Evolutionary conservation across 2,888 invertebrate species (phyloP).

Genomic region (Pomacea canaliculata): DNA sequence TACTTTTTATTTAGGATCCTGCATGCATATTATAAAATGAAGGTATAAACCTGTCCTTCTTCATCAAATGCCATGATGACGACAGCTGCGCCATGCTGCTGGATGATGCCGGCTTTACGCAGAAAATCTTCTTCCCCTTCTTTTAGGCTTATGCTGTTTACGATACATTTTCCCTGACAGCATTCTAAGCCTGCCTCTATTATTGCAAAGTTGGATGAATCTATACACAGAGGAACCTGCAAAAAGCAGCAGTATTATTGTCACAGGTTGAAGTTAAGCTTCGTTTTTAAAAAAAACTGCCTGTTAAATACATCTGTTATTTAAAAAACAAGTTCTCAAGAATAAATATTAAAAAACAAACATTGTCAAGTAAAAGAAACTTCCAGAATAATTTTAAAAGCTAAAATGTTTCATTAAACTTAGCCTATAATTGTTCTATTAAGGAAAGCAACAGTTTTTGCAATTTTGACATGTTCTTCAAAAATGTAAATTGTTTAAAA

Average conservation of each 20-base stretch:
- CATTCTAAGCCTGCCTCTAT: conserved; percentile 75
- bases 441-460: too few relatives aligned
- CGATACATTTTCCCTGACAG: conserved; percentile 74
- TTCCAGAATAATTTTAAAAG: too few relatives aligned
- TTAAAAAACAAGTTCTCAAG: too few relatives aligned
- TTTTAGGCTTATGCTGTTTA: conserved; percentile 75
- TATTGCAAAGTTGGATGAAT: conserved; percentile 75
- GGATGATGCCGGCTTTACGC: conserved; percentile 72
- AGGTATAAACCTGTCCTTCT: conserved; percentile 71
- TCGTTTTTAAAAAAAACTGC: neutral
- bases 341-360: too few relatives aligned
- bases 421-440: too few relatives aligned
- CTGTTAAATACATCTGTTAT: too few relatives aligned
- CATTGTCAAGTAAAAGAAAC: too few relatives aligned
- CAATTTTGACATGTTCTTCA: too few relatives aligned
- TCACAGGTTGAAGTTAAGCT: neutral
- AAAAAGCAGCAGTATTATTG: neutral
- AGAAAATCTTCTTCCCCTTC: conserved; percentile 75
- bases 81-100: conserved; percentile 74
- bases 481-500: too few relatives aligned
- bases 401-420: too few relatives aligned
- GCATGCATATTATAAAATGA: neutral
- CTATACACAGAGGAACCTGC: conserved; percentile 74
- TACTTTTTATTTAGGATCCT: too few relatives aligned
- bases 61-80: conserved; percentile 77